Base-by-base conservation (phyloP, 2,888 invertebrate genomes). In the Molorchus minor region DNA sequence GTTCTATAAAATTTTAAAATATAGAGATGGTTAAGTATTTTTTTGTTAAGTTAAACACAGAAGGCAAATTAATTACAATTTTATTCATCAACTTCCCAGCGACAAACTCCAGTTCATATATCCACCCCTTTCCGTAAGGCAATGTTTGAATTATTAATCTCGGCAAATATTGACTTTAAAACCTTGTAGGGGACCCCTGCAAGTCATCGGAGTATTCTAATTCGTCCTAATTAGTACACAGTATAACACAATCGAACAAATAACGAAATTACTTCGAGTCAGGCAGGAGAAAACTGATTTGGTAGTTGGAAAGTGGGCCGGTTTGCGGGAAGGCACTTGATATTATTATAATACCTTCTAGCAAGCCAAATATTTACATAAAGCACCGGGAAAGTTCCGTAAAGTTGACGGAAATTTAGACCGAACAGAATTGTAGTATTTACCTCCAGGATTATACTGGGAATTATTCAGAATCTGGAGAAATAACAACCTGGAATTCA, bases 261-360 rank as follows among this genome's bases (percentile, higher is more conserved):
- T 43, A 52, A 52, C 19, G 25, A 52, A 52, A 52, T 52, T 52
- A 52, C 17, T 40, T 17, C 41, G 12, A 41, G 29, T 52, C 40
- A 41, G 41, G n/a, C n/a, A 41, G 15, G 36, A 10, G 40, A 41
- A 52, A 41, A 52, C 51, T 52, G 51, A 52, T 52, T 52, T 52
- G n/a, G 29, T 38, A 20, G 49, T 49, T 38, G 7, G 3, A 16
- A 52, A 12, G 41, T 52, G 30, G 25, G 30, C 17, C 16, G 40
- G 10, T 12, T 41, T 19, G 33, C 60, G 53, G 59, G 61, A 58
- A 66, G 58, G 56, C 67, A 67, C 67, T 69, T 64, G 62, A 64
- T 67, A 69, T 67, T 65, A 68, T 68, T 66, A 67, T 67, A 67
- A 68, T 69, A 65, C 67, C 67, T 67, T 61, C 60, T 67, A 62